These are phyloP conservation scores for Kobus ellipsiprymnus DNA, from an alignment of 2,113 vertebrate species.

Conservation along the genomic window DNA sequence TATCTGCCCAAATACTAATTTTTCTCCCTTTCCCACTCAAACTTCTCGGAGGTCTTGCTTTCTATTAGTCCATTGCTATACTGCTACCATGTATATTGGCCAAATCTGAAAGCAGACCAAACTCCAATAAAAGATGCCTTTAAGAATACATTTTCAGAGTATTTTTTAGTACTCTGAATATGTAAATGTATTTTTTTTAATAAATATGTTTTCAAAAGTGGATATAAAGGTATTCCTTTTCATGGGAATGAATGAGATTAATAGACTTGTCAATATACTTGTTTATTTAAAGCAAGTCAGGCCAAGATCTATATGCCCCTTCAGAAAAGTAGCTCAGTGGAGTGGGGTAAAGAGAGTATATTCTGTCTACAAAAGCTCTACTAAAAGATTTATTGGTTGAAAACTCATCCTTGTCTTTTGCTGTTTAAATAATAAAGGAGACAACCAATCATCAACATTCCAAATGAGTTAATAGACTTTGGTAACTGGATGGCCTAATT, in stretches of 20 bases:
- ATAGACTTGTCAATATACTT: neutral
- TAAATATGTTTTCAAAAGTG: neutral
- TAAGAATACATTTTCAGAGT: neutral
- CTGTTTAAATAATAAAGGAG: neutral
- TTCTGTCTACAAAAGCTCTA: neutral
- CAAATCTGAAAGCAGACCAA: neutral
- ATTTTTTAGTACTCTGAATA: neutral
- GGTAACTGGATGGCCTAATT: neutral
- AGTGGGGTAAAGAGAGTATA: fast-evolving
- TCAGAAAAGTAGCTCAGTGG: neutral
- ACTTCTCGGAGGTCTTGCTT: neutral
- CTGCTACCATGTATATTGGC: neutral
- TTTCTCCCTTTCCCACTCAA: neutral
- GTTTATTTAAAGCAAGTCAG: neutral
- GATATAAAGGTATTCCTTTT: neutral
- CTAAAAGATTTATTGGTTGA: neutral
- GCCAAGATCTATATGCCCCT: neutral
- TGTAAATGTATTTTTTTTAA: neutral
- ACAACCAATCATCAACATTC: neutral
- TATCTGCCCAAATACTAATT: neutral
- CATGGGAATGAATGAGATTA: neutral
- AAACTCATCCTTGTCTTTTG: neutral
- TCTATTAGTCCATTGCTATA: neutral
- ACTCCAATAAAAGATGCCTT: neutral
- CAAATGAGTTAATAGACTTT: neutral